phyloP scores from a whole-genome alignment of 2,113 vertebrate genomes.

The Cygnus buccinator region DNA sequence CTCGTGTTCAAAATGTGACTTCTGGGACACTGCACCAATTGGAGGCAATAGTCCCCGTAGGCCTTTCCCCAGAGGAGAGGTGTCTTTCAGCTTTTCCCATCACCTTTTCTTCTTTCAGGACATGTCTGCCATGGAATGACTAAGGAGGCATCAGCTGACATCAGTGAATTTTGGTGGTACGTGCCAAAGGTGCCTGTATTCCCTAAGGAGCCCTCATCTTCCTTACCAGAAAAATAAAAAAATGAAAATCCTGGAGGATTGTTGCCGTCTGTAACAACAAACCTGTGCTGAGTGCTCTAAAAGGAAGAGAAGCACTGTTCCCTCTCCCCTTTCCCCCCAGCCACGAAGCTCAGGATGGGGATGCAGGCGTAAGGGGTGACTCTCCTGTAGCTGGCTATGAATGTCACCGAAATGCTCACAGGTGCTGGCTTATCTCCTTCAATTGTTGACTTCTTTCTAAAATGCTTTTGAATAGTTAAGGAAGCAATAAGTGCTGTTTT shows the following conservation, averaged over 20 bases:
- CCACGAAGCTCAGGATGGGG: neutral
- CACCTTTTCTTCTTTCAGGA: neutral
- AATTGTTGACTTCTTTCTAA: neutral
- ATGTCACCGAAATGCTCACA: neutral
- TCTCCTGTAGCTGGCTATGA: neutral
- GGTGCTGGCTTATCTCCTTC: neutral
- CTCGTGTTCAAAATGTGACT: neutral
- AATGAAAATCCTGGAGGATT: neutral
- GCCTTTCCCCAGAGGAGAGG: neutral
- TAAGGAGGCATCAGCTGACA: neutral
- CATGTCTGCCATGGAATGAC: neutral
- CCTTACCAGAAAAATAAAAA: neutral
- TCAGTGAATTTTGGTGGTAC: neutral
- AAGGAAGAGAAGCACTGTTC: neutral
- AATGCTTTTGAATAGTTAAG: neutral
- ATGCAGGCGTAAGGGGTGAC: neutral
- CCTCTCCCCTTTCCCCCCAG: neutral
- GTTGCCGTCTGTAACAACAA: neutral
- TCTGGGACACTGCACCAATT: fast-evolving
- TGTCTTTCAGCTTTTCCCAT: neutral
- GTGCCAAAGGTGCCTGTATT: fast-evolving
- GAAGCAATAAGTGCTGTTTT: neutral
- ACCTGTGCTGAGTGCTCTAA: neutral
- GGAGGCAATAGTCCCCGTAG: fast-evolving
- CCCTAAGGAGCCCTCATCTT: neutral